Evolutionary conservation across 2,888 invertebrate species (phyloP).

Genomic region (Laspeyria flexula): DNA sequence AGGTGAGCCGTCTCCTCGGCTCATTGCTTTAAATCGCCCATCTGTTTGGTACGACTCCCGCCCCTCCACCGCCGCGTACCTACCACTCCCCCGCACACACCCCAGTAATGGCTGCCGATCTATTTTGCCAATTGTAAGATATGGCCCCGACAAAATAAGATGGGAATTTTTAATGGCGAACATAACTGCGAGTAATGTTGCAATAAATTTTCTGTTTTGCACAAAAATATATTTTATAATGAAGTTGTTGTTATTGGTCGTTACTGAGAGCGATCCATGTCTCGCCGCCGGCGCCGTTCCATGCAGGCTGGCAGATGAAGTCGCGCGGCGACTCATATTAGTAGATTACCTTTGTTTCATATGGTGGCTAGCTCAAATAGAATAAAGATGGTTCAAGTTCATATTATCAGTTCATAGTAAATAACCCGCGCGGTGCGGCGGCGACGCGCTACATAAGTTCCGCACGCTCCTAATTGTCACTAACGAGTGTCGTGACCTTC

Average conservation of each 20-base stretch:
- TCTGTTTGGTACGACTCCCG: constrained; percentile 19
- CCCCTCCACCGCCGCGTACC: neutral
- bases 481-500: constrained; percentile 27
- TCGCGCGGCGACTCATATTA: too few relatives aligned
- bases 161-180: constrained; percentile 63
- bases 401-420: too few relatives aligned
- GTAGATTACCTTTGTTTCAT: too few relatives aligned
- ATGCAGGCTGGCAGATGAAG: constrained; percentile 18
- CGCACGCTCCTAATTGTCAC: constrained; percentile 38
- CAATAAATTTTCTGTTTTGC: constrained; percentile 52
- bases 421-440: too few relatives aligned
- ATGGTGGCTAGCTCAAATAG: too few relatives aligned
- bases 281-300: constrained; percentile 17
- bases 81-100: constrained; percentile 11
- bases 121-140: constrained; percentile 66
- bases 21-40: constrained; percentile 46
- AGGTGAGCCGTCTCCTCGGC: constrained; percentile 53
- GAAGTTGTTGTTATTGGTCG: constrained; percentile 47
- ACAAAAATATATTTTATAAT: constrained; percentile 48
- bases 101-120: constrained; percentile 58
- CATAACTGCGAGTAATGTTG: constrained; percentile 59
- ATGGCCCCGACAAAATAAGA: constrained; percentile 66
- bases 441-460: too few relatives aligned
- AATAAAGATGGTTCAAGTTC: too few relatives aligned
- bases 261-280: constrained; percentile 32